These are phyloP conservation scores for Echiichthys vipera DNA, from an alignment of 2,797 vertebrate genomes.

Conservation along the genomic window DNA sequence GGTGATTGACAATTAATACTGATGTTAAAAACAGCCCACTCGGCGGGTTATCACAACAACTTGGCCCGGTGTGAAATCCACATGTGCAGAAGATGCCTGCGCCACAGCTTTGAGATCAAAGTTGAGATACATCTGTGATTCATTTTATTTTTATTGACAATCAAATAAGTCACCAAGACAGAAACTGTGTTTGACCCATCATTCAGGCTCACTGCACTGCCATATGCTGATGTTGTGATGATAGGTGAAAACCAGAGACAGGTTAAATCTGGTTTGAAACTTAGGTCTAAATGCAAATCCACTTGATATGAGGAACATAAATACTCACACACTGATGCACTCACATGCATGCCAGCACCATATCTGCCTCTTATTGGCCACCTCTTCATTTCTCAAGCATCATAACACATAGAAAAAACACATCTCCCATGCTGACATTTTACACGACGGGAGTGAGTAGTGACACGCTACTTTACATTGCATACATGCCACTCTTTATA, in stretches of 20 bases:
- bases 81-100: constrained; percentile 43
- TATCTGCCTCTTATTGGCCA: neutral
- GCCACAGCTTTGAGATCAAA: constrained; percentile 64
- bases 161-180: constrained; percentile 61
- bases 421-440: constrained; percentile 31
- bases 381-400: constrained; percentile 41
- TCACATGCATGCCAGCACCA: constrained; percentile 9
- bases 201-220: constrained; percentile 44
- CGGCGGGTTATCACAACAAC: constrained; percentile 54
- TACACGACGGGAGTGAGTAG: constrained; percentile 23
- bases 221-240: constrained; percentile 43
- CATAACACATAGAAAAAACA: constrained; percentile 30
- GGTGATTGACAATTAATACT: constrained; percentile 73
- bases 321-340: constrained; percentile 9
- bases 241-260: constrained; percentile 46
- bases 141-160: constrained; percentile 73
- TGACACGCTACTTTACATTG: constrained; percentile 29
- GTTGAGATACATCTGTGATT: constrained; percentile 71
- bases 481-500: constrained; percentile 44
- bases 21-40: constrained; percentile 69
- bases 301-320: constrained; percentile 8
- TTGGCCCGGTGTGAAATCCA: constrained; percentile 44
- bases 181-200: constrained; percentile 58
- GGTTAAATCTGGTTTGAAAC: constrained; percentile 31
- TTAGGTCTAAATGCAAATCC: constrained; percentile 15